Evolutionary conservation across 53 echinoderm and acorn worm genomes (phyloP).

Genomic region (Astropecten irregularis): DNA sequence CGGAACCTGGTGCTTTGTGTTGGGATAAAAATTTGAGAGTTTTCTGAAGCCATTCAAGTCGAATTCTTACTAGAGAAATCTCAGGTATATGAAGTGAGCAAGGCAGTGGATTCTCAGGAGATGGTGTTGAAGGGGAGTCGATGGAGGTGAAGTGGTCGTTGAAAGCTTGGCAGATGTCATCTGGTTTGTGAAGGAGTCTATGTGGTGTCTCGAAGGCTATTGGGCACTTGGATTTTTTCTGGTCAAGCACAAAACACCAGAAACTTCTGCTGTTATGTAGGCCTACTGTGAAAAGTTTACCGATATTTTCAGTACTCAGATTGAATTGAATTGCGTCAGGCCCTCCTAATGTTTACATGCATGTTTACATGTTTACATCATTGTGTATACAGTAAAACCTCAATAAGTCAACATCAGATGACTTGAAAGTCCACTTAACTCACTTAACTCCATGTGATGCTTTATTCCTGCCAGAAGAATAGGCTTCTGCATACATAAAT

Average conservation of each 20-base stretch:
- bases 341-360: too few relatives aligned
- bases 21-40: too few relatives aligned
- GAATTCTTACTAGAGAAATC: not conserved
- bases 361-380: too few relatives aligned
- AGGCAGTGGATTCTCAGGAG: not conserved
- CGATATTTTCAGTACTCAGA: slow-evolving; percentile 14
- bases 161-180: slow-evolving; percentile 1
- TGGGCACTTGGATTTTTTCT: slow-evolving; percentile 23
- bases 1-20: too few relatives aligned
- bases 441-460: too few relatives aligned
- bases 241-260: slow-evolving; percentile 16
- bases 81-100: slow-evolving; percentile 5
- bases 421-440: too few relatives aligned
- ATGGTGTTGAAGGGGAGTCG: not conserved
- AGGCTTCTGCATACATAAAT: too few relatives aligned
- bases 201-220: not conserved
- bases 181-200: not conserved
- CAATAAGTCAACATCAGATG: too few relatives aligned
- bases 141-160: slow-evolving; percentile 13
- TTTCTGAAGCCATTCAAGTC: not conserved
- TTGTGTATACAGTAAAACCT: too few relatives aligned
- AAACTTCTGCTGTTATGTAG: not conserved
- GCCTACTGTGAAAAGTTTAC: not conserved
- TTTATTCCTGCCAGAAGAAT: too few relatives aligned
- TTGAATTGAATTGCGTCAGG: too few relatives aligned